phyloP scores from a whole-genome alignment of 1,140 invertebrate genomes.

The Metaphire vulgaris region DNA sequence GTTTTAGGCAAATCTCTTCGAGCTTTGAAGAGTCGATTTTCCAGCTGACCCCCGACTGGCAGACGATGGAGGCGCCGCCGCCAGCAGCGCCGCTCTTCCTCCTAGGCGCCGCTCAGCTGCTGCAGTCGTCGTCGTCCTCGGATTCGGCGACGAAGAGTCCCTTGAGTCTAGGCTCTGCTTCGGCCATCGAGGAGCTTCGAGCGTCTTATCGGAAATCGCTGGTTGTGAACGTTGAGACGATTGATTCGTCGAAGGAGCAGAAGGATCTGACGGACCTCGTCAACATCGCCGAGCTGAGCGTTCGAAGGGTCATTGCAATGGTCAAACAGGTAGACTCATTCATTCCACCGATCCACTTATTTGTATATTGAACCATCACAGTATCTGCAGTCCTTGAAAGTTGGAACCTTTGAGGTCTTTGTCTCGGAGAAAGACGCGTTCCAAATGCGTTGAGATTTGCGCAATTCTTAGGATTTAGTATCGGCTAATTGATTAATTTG shows the following conservation, averaged over 20 bases:
- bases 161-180: background rate
- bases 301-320: slow-evolving; percentile 50
- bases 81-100: background rate
- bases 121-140: background rate
- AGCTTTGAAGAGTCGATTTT: too few species aligned
- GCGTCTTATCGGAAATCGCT: background rate
- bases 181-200: background rate
- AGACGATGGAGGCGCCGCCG: background rate
- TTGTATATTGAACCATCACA: too few species aligned
- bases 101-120: background rate
- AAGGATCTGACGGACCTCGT: slow-evolving; percentile 43
- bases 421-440: too few species aligned
- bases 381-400: too few species aligned
- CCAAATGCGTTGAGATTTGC: too few species aligned
- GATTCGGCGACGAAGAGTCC: background rate
- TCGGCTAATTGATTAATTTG: too few species aligned
- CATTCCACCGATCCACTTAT: too few species aligned
- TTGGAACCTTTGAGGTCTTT: too few species aligned
- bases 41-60: background rate
- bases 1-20: too few species aligned
- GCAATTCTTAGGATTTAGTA: too few species aligned
- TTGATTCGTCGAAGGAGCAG: slow-evolving; percentile 18
- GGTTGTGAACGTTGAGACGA: background rate
- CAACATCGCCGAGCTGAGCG: slow-evolving; percentile 50
- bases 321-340: slow-evolving; percentile 41